phyloP scores from a whole-genome alignment of 2,888 invertebrate genomes.

The Spilosoma lubricipeda region DNA sequence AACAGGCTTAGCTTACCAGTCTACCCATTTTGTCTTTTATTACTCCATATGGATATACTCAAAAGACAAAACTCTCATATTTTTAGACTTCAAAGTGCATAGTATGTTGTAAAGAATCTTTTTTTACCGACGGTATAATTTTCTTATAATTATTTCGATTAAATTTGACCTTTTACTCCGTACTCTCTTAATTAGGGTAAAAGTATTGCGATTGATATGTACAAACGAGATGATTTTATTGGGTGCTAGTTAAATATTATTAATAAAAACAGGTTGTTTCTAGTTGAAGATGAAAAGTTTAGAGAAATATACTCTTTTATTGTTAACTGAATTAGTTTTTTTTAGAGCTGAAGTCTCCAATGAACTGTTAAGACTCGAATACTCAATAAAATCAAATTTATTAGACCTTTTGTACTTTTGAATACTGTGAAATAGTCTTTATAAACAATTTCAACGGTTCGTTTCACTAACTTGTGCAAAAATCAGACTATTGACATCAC shows the following conservation, averaged over 20 bases:
- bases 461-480: neutral
- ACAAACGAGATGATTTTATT: slow-evolving; percentile 45
- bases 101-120: slow-evolving; percentile 22
- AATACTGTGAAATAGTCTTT: slow-evolving; percentile 1
- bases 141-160: slow-evolving; percentile 59
- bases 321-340: neutral
- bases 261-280: neutral
- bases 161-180: slow-evolving; percentile 59
- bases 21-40: too few relatives aligned
- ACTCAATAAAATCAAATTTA: neutral
- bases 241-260: slow-evolving; percentile 24
- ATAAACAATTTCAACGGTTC: neutral
- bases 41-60: too few relatives aligned
- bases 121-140: slow-evolving; percentile 39
- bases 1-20: too few relatives aligned
- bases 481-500: neutral
- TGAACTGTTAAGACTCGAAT: neutral
- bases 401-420: neutral
- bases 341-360: neutral
- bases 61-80: too few relatives aligned
- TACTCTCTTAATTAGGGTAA: slow-evolving; percentile 57
- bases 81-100: neutral
- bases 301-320: neutral
- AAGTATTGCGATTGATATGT: slow-evolving; percentile 39
- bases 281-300: neutral